phyloP scores from a whole-genome alignment of 2,888 invertebrate genomes.

The Drosophila algonquin region DNA sequence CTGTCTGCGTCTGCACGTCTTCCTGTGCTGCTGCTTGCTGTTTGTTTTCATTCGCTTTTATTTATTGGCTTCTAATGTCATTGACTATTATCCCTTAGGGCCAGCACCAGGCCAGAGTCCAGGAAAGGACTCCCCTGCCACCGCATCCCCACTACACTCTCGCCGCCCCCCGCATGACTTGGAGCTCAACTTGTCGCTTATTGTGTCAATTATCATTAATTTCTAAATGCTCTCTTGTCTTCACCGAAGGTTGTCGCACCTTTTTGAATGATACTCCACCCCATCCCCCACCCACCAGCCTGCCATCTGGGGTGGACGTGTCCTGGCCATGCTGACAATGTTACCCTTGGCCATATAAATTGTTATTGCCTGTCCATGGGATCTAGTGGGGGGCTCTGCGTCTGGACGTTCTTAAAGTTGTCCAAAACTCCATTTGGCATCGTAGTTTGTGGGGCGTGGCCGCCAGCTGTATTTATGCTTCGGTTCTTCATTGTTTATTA shows the following conservation, averaged over 20 bases:
- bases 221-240: constrained; percentile 70
- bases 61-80: constrained; percentile 74
- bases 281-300: constrained; percentile 28
- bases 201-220: constrained; percentile 81
- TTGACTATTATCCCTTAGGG: constrained; percentile 55
- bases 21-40: constrained; percentile 24
- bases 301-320: constrained; percentile 20
- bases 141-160: not conserved
- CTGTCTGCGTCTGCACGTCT: constrained; percentile 44
- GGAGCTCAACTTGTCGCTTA: constrained; percentile 80
- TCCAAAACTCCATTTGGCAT: constrained; percentile 28
- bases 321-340: constrained; percentile 40
- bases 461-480: constrained; percentile 36
- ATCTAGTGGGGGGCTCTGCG: constrained; percentile 39
- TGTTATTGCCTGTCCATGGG: constrained; percentile 66
- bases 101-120: constrained; percentile 9
- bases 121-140: constrained; percentile 21
- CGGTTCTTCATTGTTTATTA: constrained; percentile 46
- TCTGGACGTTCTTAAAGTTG: constrained; percentile 49
- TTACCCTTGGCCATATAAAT: constrained; percentile 62
- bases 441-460: constrained; percentile 44
- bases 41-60: constrained; percentile 67
- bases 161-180: not conserved
- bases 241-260: constrained; percentile 62
- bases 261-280: constrained; percentile 43